These are phyloP conservation scores for Agonum fuliginosum DNA, from an alignment of 2,888 invertebrate genomes.

Conservation along the genomic window DNA sequence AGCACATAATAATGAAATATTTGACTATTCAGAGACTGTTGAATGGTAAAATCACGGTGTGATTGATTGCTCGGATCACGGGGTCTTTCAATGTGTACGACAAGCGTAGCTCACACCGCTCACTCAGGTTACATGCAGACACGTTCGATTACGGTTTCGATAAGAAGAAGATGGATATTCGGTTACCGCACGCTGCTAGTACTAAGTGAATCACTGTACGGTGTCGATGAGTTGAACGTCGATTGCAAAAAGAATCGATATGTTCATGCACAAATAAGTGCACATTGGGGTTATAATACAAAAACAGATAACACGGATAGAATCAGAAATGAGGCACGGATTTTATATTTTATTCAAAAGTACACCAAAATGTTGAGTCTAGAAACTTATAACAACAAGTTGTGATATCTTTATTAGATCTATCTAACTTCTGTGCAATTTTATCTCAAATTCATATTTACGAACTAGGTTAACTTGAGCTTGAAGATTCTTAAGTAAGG, in stretches of 20 bases:
- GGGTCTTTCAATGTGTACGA: conserved; percentile 54
- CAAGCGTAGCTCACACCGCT: no score
- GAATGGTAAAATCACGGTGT: conserved; percentile 9
- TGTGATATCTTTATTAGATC: no score
- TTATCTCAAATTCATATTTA: no score
- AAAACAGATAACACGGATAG: no score
- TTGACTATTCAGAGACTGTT: conserved; percentile 4
- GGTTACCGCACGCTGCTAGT: conserved; percentile 10
- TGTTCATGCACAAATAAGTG: conserved; percentile 15
- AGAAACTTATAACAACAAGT: no score
- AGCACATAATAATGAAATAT: conserved; percentile 28
- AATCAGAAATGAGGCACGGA: no score
- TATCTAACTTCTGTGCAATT: no score
- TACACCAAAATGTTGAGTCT: no score
- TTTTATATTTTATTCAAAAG: no score
- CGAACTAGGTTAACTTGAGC: no score
- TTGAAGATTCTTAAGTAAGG: no score
- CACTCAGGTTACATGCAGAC: conserved; percentile 48
- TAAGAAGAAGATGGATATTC: conserved; percentile 49
- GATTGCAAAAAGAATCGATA: conserved; percentile 38
- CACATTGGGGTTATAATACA: no score
- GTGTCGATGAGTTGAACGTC: background rate
- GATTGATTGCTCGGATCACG: conserved; percentile 43
- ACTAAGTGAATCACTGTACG: conserved; percentile 44
- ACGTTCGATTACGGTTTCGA: conserved; percentile 42